A percentile compares a stretch with the other conserved stretches of the same genome.
These are phyloP conservation scores for Ailuropoda melanoleuca DNA, from an alignment of 2,113 vertebrate species.

Conservation along the genomic window DNA sequence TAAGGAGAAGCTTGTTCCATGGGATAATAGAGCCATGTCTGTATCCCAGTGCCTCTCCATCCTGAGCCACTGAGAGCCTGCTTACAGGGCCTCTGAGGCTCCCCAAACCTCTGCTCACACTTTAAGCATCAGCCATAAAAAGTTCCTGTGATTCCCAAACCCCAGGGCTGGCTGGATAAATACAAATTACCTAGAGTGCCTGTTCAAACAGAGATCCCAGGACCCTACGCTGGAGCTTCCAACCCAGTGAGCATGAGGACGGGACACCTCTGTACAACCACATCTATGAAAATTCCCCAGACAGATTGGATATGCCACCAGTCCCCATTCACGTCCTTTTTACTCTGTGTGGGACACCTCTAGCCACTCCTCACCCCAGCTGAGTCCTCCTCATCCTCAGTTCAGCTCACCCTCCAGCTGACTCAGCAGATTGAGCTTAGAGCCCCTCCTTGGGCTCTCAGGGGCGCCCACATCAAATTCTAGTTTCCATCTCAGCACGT, in stretches of 20 bases:
- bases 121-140: not conserved
- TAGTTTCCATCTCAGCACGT: not conserved
- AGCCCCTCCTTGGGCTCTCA: too few relatives aligned
- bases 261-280: not conserved
- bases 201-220: not conserved
- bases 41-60: not conserved
- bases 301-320: not conserved
- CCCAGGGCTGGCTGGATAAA: not conserved
- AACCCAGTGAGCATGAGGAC: not conserved
- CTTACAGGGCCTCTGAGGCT: not conserved
- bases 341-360: not conserved
- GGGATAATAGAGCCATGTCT: not conserved
- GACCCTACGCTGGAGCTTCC: not conserved
- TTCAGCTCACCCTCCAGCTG: not conserved
- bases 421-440: not conserved
- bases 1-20: not conserved
- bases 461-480: not conserved
- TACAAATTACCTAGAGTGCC: too few relatives aligned
- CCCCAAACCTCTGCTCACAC: not conserved
- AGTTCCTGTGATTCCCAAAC: not conserved
- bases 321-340: not conserved
- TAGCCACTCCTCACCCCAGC: accelerated
- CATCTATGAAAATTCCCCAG: not conserved
- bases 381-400: not conserved
- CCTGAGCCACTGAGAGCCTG: not conserved